Evolutionary conservation across 2,797 vertebrate species (phyloP), one percentile per base, ranked within the genome.

Genomic region (Danio aesculapii): DNA sequence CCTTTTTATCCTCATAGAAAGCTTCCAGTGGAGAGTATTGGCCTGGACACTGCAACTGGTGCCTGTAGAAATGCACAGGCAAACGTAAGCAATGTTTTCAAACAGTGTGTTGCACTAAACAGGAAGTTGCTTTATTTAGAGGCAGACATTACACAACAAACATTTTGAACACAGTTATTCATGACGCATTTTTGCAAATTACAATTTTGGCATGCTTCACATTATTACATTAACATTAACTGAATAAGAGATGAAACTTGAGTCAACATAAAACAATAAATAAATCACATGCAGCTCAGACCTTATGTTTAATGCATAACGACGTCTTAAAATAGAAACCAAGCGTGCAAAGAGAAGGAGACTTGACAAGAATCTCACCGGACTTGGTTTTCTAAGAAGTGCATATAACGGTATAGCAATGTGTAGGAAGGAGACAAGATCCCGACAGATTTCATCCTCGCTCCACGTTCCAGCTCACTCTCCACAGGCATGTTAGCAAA

Each of bases 401-500:
- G 97, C 98, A 99, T 99, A 92, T 99, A 98, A 73, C 97, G 95
- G 84, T 99, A 99, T 0, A 99, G 95, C 82, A 99, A 92, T 0
- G 98, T 99, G 88, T 99, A 99, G 66, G 97, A 99, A 0, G 98
- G 97, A 21, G 96, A 98, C 47, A 99, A 95, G 81, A 99, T 97
- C 63, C 98, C 98, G 89, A 99, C 98, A 0, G 98, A 99, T 90
- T 99, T 99, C 98, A 99, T 99, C 74, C 98, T 94, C 0, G 98
- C 98, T 0, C 98, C 98, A 2, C 98, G 95, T 86, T 99, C 98
- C 86, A 98, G 88, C 91, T 98, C 96, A 0, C 96, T 99, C 88
- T 99, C 98, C 90, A 99, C 98, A 0, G 98, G 97, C 97, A 99
- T 98, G 92, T 99, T 99, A 44, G 98, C 98, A 39, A 99, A 99